Evolutionary conservation across 2,888 invertebrate genomes (phyloP).

Genomic region (Cephus spinipes): DNA sequence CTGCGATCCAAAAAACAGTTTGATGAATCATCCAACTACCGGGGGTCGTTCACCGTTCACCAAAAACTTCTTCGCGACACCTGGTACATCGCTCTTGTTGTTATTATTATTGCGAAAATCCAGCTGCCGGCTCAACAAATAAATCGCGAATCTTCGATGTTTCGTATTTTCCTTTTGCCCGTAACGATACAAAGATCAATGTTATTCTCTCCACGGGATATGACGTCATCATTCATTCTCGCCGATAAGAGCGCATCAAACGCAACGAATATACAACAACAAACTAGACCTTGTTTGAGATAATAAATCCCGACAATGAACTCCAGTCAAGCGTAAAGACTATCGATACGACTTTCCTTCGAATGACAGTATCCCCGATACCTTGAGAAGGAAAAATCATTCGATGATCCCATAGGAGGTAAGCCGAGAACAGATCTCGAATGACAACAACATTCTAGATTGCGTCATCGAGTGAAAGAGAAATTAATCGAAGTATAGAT

Average conservation of each 20-base stretch:
- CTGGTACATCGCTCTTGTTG: not conserved
- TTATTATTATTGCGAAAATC: not conserved
- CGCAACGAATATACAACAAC: not conserved
- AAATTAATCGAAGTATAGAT: not conserved
- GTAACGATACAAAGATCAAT: not conserved
- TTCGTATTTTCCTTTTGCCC: not conserved
- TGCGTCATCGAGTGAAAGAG: not conserved
- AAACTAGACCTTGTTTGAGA: not conserved
- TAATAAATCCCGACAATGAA: not conserved
- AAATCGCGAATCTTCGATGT: not conserved
- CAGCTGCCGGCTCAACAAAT: not conserved
- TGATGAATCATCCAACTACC: not conserved
- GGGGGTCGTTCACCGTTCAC: not conserved
- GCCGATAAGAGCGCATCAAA: not conserved
- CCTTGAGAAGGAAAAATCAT: not conserved
- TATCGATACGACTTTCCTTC: not conserved
- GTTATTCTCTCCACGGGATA: not conserved
- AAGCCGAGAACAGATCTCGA: not conserved
- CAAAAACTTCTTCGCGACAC: not conserved
- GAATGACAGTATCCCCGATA: not conserved
- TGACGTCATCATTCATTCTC: not conserved
- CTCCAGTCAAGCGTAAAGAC: not conserved
- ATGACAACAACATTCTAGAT: not conserved
- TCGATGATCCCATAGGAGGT: not conserved
- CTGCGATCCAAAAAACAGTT: not conserved